Conservation (phyloP, 2,888 invertebrate species). For the Leucozona laternaria region DNA sequence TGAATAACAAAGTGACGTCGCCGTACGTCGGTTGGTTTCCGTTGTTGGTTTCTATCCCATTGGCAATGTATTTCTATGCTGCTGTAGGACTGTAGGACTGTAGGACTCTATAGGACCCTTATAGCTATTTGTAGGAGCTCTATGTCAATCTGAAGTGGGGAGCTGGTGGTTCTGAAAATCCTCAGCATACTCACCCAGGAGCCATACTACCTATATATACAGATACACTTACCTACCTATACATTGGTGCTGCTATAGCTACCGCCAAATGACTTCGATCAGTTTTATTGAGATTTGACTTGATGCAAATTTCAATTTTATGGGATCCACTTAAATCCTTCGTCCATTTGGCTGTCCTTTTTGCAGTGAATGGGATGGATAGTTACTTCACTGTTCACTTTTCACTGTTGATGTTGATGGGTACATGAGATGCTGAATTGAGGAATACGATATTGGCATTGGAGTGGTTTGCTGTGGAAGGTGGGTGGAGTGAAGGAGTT, state of each 20-base stretch:
- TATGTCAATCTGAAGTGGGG: slow-evolving; percentile 56
- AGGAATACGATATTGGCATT: background rate
- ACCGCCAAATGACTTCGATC: slow-evolving; percentile 69
- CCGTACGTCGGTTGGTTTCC: slow-evolving; percentile 18
- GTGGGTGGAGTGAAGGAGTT: slow-evolving; percentile 51
- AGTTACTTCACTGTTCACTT: slow-evolving; percentile 33
- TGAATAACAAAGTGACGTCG: slow-evolving; percentile 69
- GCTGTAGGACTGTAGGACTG: background rate
- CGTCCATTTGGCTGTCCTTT: slow-evolving; percentile 67
- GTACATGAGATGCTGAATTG: slow-evolving; percentile 30
- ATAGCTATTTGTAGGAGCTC: slow-evolving; percentile 48
- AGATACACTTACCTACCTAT: slow-evolving; percentile 14
- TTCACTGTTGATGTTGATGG: background rate
- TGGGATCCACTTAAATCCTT: slow-evolving; percentile 73
- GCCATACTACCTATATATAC: background rate
- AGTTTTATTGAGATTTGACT: slow-evolving; percentile 75
- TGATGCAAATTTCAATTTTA: slow-evolving; percentile 76
- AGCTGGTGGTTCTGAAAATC: slow-evolving; percentile 50
- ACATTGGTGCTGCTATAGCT: background rate
- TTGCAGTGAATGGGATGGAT: slow-evolving; percentile 26
- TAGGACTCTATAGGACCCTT: slow-evolving; percentile 10
- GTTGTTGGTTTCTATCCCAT: slow-evolving; percentile 52
- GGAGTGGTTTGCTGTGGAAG: background rate
- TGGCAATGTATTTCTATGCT: slow-evolving; percentile 37
- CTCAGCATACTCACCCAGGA: slow-evolving; percentile 27